phyloP scores from a whole-genome alignment of 2,797 vertebrate species.

The Serranus cabrilla region DNA sequence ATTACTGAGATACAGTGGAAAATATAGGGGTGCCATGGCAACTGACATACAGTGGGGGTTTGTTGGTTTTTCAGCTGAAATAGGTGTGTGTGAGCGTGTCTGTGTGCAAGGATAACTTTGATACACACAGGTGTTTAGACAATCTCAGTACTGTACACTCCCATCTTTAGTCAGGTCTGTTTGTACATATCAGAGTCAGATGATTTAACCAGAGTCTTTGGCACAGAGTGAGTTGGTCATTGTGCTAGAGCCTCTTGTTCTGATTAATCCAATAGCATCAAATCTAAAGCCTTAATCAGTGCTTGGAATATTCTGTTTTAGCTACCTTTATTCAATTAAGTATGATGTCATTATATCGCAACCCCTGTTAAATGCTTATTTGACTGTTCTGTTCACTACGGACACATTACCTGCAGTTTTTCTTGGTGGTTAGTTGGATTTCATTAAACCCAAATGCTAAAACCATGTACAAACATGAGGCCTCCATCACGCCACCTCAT shows the following conservation, averaged over 20 bases:
- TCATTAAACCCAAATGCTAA: slow-evolving; percentile 45
- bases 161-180: slow-evolving; percentile 77
- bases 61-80: slow-evolving; percentile 56
- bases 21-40: slow-evolving; percentile 61
- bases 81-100: slow-evolving; percentile 39
- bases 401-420: slow-evolving; percentile 47
- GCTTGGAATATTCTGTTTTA: slow-evolving; percentile 70
- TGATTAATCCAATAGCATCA: slow-evolving; percentile 65
- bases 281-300: slow-evolving; percentile 80
- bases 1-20: slow-evolving; percentile 52
- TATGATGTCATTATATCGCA: slow-evolving; percentile 75
- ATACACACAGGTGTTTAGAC: slow-evolving; percentile 75
- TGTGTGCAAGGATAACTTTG: slow-evolving; percentile 54
- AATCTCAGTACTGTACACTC: slow-evolving; percentile 80
- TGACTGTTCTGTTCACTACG: slow-evolving; percentile 59
- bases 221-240: slow-evolving; percentile 40
- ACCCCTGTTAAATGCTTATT: slow-evolving; percentile 49
- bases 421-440: slow-evolving; percentile 25
- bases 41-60: slow-evolving; percentile 43
- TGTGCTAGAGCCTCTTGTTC: slow-evolving; percentile 46
- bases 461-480: slow-evolving; percentile 34
- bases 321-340: slow-evolving; percentile 64
- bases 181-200: slow-evolving; percentile 78
- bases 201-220: slow-evolving; percentile 45
- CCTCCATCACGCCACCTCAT: slow-evolving; percentile 58